Base-by-base conservation (phyloP, 2,888 invertebrate genomes). In the Hypselothyrea guttata region DNA sequence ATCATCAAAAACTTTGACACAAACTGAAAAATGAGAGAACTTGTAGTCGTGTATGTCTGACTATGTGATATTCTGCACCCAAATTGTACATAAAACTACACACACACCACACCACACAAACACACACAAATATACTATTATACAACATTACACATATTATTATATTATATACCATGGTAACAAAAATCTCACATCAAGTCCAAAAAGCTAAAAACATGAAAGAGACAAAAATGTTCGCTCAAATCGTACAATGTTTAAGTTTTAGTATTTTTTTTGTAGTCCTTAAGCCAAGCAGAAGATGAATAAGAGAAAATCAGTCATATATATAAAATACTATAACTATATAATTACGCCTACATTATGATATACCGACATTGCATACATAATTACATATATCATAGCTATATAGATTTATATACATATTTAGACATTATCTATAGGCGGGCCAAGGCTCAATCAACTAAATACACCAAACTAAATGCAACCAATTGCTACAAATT, bases 401-500 rank as follows among this genome's bases (percentile, higher is more conserved):
- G 37, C 33, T 41, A 40, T 27, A 51, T 12, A 71, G 54, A 58
- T 38, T 60, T 61, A 58, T 34, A 62, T 53, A 55, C 34, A 55
- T 60, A 56, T 54, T 52, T 54, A 63, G 40, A 55, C 11, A 62
- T 79, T 67, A 74, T 58, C 44, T n/a, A 22, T 22, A 22, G 72
- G 71, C 71, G 65, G 79, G 78, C 83, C 62, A 34, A 57, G 75
- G 77, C 79, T 30, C 78, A 74, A 76, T 30, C 62, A 77, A 78
- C 83, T 83, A 83, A 46, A 83, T 71, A 78, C 79, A 78, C 79
- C 83, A 78, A 82, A 78, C 77, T 77, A 77, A 77, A 77, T 81
- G 76, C 76, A 77, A 77, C 77, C 72, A 77, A 82, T 82, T 77
- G 77, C 79, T 75, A 77, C 77, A 77, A 77, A 82, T 77, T 78